Percentiles rank a stretch among this genome's conserved stretches.
These are phyloP conservation scores for Aplochiton taeniatus DNA, from an alignment of 2,797 vertebrate genomes.

Conservation along the genomic window DNA sequence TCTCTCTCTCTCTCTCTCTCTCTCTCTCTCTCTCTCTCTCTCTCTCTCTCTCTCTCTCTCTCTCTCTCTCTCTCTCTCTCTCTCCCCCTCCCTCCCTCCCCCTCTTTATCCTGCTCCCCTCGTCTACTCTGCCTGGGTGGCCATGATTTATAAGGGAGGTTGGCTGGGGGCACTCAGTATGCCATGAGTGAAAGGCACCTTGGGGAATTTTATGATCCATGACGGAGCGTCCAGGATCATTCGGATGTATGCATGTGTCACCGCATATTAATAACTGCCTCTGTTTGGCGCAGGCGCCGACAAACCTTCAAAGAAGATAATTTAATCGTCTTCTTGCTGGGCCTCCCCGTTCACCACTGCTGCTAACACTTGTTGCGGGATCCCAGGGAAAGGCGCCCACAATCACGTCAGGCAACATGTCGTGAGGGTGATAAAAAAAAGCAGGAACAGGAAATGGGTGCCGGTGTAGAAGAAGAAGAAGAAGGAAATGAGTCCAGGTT, in stretches of 20 bases:
- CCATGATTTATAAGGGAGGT: constrained; percentile 65
- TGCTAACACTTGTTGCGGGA: constrained; percentile 58
- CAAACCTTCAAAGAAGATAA: constrained; percentile 70
- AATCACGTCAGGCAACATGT: constrained; percentile 54
- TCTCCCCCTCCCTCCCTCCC: constrained; percentile 27
- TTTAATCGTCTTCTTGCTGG: constrained; percentile 70
- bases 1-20: constrained; percentile 34
- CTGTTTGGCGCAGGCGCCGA: constrained; percentile 66
- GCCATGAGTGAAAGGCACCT: constrained; percentile 77
- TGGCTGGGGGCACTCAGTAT: constrained; percentile 58
- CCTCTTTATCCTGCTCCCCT: constrained; percentile 32
- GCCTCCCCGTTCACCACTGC: constrained; percentile 38
- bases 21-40: constrained; percentile 34
- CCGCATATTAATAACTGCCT: constrained; percentile 77
- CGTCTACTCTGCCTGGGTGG: constrained; percentile 24
- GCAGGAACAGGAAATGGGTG: constrained; percentile 56
- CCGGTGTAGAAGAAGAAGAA: constrained; percentile 43
- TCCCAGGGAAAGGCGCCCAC: constrained; percentile 47
- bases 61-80: not conserved
- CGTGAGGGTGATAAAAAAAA: constrained; percentile 49
- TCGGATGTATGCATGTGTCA: constrained; percentile 77
- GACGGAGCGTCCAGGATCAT: constrained; percentile 73
- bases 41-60: not conserved
- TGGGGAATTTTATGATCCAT: constrained; percentile 81
- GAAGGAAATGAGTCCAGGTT: constrained; percentile 51